Evolutionary conservation across 2,888 invertebrate species (phyloP), one percentile per base, ranked within the genome.

Genomic region (Caenorhabditis sinica): DNA sequence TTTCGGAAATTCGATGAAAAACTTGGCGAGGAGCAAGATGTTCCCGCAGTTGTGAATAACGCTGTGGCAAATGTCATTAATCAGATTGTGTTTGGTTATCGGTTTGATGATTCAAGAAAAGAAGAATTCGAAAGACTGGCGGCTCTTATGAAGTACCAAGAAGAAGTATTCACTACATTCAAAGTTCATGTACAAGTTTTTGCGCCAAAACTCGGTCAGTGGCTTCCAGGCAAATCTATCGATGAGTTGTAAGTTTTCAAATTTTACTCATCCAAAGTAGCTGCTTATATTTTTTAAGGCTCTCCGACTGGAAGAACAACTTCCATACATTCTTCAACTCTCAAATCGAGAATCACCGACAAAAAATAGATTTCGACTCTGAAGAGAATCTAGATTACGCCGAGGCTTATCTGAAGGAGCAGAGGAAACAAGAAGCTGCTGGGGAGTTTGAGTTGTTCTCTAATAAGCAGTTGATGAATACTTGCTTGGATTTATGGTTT

Each of bases 401-500:
- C 8, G 87, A 87, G 36, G 80, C 86, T 9, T 87, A 77, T 58
- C 49, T 87, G 36, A 86, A 86, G 43, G 87, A 86, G 65, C 77
- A 85, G 69, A 77, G 73, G 60, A 76, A 73, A 23, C 49, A 83
- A 28, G 82, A 80, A 58, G 65, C 53, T 4, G 49, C 74, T 2
- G 86, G 81, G 15, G 85, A 87, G 20, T 25, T 43, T 0, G 81
- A 83, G 51, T 53, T 72, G 1, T 87, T 82, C 71, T 72, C 82
- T 20, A 72, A 85, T 36, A 33, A 73, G 9, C 85, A 85, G 45
- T 40, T 85, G 28, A 49, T 49, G 20, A 81, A 84, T 51, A 69
- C 60, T 13, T 73, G 73, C 23, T 30, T 83, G n/a, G 83, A 83
- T 60, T 36, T 83, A 15, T 80, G 75, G 80, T 45, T 74, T 11